These are phyloP conservation scores for Chaetodon trifasciatus DNA, from an alignment of 2,797 vertebrate genomes.

Conservation along the genomic window DNA sequence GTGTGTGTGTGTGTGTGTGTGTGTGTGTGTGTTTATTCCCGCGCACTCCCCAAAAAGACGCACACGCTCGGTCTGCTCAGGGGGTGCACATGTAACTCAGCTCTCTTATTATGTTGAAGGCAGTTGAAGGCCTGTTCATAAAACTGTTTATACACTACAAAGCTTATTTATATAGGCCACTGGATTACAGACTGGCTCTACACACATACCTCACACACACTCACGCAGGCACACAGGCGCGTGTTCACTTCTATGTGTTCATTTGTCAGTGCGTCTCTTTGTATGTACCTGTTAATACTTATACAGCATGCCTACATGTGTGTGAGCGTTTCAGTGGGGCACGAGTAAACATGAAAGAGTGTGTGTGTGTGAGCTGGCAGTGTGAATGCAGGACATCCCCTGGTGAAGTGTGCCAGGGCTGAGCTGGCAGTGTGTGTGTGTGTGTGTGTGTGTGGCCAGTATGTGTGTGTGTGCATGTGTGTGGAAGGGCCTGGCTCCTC, in stretches of 20 bases:
- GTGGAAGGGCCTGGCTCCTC: slow-evolving; percentile 80
- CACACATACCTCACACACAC: slow-evolving; percentile 67
- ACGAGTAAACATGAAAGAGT: slow-evolving; percentile 61
- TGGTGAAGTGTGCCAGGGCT: slow-evolving; percentile 83
- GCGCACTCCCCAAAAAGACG: slow-evolving; percentile 25
- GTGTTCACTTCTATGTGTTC: slow-evolving; percentile 36
- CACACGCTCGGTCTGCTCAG: slow-evolving; percentile 40
- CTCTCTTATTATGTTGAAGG: slow-evolving; percentile 85
- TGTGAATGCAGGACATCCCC: slow-evolving; percentile 88
- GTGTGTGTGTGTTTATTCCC: slow-evolving; percentile 49
- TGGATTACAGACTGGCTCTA: slow-evolving; percentile 84
- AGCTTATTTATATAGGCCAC: slow-evolving; percentile 87
- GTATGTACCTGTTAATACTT: slow-evolving; percentile 54
- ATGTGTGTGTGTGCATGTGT: slow-evolving; percentile 45
- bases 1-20: no score
- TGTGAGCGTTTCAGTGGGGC: slow-evolving; percentile 26
- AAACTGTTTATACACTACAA: slow-evolving; percentile 89
- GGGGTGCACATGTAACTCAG: slow-evolving; percentile 73
- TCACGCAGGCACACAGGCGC: slow-evolving; percentile 53
- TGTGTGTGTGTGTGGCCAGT: slow-evolving; percentile 29
- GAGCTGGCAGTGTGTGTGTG: slow-evolving; percentile 80
- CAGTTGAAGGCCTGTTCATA: slow-evolving; percentile 84
- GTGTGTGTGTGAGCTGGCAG: slow-evolving; percentile 79
- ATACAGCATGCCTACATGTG: slow-evolving; percentile 11
- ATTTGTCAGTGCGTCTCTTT: slow-evolving; percentile 38